These are phyloP conservation scores for Phyllotis vaccarum DNA, from an alignment of 2,797 vertebrate genomes.

Conservation along the genomic window DNA sequence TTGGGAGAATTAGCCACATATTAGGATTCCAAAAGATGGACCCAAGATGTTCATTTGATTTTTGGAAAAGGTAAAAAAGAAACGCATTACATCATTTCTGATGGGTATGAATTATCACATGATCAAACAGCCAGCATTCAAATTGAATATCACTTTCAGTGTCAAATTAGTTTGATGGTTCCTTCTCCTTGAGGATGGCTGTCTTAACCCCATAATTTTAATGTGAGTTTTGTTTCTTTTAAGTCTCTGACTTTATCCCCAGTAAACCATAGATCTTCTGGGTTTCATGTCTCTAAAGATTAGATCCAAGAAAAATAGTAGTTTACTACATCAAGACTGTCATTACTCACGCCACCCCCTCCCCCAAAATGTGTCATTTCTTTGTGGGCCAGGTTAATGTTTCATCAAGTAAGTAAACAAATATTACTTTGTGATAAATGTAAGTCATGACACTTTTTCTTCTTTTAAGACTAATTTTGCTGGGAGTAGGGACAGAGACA, in stretches of 20 bases:
- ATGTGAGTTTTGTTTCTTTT: neutral
- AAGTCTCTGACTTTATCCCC: neutral
- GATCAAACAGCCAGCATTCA: constrained; percentile 79
- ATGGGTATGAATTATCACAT: constrained; percentile 50
- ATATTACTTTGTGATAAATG: too few relatives aligned
- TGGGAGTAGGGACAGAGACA: neutral
- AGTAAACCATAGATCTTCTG: neutral
- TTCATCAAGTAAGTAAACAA: neutral
- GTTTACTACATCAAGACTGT: neutral
- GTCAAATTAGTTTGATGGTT: constrained; percentile 82
- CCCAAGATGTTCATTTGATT: constrained; percentile 53
- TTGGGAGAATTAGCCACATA: constrained; percentile 33
- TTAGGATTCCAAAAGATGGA: constrained; percentile 28
- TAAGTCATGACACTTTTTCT: neutral
- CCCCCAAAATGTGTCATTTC: constrained; percentile 19
- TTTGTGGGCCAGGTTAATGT: constrained; percentile 49
- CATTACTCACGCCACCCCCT: neutral
- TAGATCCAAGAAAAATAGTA: neutral
- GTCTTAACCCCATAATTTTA: constrained; percentile 77
- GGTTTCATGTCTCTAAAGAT: constrained; percentile 62
- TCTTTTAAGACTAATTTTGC: constrained; percentile 21
- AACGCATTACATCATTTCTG: constrained; percentile 67
- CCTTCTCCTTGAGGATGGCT: constrained; percentile 53
- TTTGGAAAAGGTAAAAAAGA: constrained; percentile 44
- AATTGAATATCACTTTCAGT: constrained; percentile 83